A percentile compares a stretch with the other conserved stretches of the same genome.
Conservation (phyloP, 2,797 vertebrate species). For the Coregonus ussuriensis region DNA sequence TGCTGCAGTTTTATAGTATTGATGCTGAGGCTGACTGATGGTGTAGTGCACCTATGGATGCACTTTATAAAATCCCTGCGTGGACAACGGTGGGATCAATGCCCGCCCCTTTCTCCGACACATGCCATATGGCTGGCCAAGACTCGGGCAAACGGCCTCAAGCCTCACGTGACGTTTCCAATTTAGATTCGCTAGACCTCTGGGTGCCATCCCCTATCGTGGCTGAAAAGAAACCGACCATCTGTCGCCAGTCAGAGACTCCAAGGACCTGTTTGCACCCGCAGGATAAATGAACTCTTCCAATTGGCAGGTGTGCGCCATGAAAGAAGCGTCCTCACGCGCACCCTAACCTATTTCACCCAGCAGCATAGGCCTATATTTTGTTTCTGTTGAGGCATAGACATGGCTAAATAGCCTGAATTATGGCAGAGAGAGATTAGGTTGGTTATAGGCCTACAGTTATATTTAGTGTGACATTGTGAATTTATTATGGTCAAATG, state of each 20-base stretch:
- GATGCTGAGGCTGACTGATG: constrained; percentile 59
- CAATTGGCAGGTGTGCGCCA: constrained; percentile 26
- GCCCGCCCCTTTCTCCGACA: constrained; percentile 69
- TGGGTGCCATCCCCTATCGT: constrained; percentile 77
- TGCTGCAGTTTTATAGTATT: constrained; percentile 80
- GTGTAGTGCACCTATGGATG: neutral
- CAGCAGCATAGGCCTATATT: neutral
- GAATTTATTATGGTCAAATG: neutral
- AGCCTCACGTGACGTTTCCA: constrained; percentile 85
- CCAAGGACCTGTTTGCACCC: constrained; percentile 81
- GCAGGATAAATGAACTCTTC: constrained; percentile 81
- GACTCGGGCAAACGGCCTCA: constrained; percentile 77
- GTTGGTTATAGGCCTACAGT: neutral
- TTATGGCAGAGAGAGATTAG: neutral
- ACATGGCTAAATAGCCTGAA: neutral
- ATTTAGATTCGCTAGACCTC: constrained; percentile 83
- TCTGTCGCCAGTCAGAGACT: constrained; percentile 84
- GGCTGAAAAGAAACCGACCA: constrained; percentile 83
- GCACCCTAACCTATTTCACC: constrained; percentile 23
- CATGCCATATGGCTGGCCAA: constrained; percentile 89
- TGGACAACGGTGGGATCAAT: neutral
- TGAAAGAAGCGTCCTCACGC: constrained; percentile 15
- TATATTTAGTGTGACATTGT: neutral
- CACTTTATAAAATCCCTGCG: neutral
- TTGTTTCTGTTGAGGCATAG: neutral